phyloP scores from a whole-genome alignment of 2,113 vertebrate species.

The Lagopus leucura region DNA sequence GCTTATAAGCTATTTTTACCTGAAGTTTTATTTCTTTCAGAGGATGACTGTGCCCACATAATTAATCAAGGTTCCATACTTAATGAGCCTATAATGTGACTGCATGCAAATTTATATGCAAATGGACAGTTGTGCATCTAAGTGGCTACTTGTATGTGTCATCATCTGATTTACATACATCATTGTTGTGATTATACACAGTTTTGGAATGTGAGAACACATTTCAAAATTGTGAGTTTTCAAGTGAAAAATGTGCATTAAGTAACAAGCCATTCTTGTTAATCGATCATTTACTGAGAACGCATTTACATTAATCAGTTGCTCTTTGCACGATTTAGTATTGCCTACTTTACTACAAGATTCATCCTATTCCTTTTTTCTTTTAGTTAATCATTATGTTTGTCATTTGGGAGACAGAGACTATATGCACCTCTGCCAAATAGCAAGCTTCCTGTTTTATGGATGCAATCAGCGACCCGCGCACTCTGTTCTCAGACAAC shows the following conservation, averaged over 20 bases:
- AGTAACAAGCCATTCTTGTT: constrained; percentile 38
- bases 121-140: constrained; percentile 34
- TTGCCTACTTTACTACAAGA: not conserved
- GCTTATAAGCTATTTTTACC: not conserved
- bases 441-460: not conserved
- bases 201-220: constrained; percentile 4
- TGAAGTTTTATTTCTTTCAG: not conserved
- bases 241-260: constrained; percentile 3
- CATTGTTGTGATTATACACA: constrained; percentile 39
- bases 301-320: constrained; percentile 40
- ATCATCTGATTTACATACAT: constrained; percentile 42
- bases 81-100: constrained; percentile 9
- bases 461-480: not conserved
- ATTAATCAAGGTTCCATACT: not conserved
- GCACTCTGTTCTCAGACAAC: not conserved
- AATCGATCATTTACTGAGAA: constrained; percentile 47
- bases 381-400: not conserved
- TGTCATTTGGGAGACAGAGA: not conserved
- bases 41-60: not conserved
- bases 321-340: constrained; percentile 1
- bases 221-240: not conserved
- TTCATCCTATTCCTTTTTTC: not conserved
- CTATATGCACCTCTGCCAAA: not conserved
- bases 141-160: constrained; percentile 25
- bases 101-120: constrained; percentile 47